These are phyloP conservation scores for Urosaurus nigricauda DNA, from an alignment of 2,797 vertebrate genomes.

Conservation along the genomic window DNA sequence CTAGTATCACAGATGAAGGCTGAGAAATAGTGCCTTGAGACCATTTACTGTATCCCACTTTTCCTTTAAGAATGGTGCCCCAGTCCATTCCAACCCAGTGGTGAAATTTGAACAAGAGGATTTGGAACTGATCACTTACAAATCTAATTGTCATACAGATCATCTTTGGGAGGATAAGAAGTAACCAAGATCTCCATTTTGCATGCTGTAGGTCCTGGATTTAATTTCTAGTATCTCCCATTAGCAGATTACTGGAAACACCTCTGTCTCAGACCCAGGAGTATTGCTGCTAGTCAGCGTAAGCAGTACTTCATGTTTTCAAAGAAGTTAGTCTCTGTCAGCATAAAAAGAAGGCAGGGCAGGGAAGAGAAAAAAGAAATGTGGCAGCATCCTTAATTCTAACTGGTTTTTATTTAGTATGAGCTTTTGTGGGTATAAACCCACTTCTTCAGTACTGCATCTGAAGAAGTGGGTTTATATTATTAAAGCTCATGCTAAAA, in stretches of 20 bases:
- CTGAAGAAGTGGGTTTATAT: no score
- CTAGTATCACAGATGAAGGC: background rate
- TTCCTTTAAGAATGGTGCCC: background rate
- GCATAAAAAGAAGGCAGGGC: no score
- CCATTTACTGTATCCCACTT: background rate
- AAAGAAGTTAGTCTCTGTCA: no score
- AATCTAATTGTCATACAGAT: background rate
- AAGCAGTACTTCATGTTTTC: background rate
- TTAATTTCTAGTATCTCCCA: background rate
- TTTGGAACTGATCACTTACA: background rate
- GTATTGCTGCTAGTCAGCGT: background rate
- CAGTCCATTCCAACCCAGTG: background rate
- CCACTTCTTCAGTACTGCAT: no score
- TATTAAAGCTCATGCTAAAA: no score
- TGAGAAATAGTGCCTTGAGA: background rate
- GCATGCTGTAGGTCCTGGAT: background rate
- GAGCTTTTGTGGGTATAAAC: no score
- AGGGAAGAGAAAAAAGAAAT: no score
- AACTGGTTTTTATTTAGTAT: no score
- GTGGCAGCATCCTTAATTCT: no score
- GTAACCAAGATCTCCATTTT: background rate
- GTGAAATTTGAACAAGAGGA: background rate
- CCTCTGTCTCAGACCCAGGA: background rate
- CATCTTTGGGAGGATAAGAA: background rate
- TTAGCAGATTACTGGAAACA: background rate